Percentiles rank a stretch among this genome's conserved stretches.
phyloP scores from a whole-genome alignment of 2,113 vertebrate genomes.

The Phalacrocorax pelagicus region DNA sequence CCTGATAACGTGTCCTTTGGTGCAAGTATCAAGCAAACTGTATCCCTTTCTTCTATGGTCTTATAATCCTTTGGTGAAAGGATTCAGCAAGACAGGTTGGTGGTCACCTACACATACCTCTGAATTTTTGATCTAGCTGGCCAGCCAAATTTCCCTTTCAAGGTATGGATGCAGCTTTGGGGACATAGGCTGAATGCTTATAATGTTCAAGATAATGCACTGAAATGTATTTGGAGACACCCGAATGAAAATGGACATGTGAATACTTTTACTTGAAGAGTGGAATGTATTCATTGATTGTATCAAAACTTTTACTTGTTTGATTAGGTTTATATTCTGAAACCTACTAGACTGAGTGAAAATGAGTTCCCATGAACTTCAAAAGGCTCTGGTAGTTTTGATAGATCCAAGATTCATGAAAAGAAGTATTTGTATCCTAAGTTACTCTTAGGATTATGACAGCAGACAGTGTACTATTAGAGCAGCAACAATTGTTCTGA shows the following conservation, averaged over 20 bases:
- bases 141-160: background rate
- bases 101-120: background rate
- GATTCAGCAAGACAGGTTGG: background rate
- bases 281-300: background rate
- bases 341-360: background rate
- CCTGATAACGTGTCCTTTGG: background rate
- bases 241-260: background rate
- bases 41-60: background rate
- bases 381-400: background rate
- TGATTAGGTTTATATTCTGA: background rate
- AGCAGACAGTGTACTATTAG: background rate
- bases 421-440: background rate
- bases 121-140: background rate
- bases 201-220: background rate
- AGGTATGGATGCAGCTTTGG: background rate
- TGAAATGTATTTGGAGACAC: background rate
- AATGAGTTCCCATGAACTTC: background rate
- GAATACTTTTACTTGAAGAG: background rate
- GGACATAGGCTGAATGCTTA: background rate
- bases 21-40: background rate
- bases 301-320: background rate
- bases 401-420: background rate
- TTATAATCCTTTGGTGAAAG: background rate
- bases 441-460: background rate
- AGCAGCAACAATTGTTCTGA: background rate